Evolutionary conservation across 2,888 invertebrate species (phyloP), one percentile per base, ranked within the genome.

Genomic region (Dicycla oo): DNA sequence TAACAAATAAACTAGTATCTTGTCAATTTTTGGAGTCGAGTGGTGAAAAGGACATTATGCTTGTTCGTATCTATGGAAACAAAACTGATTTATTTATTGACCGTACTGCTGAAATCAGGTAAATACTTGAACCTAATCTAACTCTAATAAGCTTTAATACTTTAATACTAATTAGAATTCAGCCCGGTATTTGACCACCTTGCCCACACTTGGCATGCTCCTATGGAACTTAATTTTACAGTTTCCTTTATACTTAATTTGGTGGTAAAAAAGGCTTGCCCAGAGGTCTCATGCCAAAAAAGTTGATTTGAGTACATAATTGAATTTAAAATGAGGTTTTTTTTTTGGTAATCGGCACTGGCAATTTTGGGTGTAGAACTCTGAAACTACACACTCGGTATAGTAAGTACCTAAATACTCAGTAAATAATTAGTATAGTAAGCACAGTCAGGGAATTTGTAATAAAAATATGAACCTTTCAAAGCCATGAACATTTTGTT

Each of bases 21-120:
- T 98, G 98, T 87, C 97, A 97, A 90, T 91, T 96, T 80, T 93
- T 91, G 58, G 84, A 88, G 20, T 66, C 86, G 26, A 83, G 80
- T 69, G 87, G 84, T 73, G 87, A 89, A 81, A 97, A 98, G 30
- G 91, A 93, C 88, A 97, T 98, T 88, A 97, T 99, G 3, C 96
- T 99, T 69, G 97, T 99, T 38, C 97, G 99, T 86, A 97, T 99
- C 78, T 99, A 99, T 96, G 99, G 99, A 43, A 97, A 98, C 87
- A 99, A 99, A 93, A 99, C 99, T 3, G 99, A 99, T 93, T 96
- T 98, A 84, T 97, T 99, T 79, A 99, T 99, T 89, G 98, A 99
- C 91, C 97, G 99, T 80, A 97, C 97, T 90, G 97, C 97, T 65
- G 99, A 99, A 95, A 97, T 97, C 72, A 97, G 97, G 97, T 97